Evolutionary conservation across 2,113 vertebrate genomes (phyloP).

Genomic region (Ibidorhyncha struthersii): DNA sequence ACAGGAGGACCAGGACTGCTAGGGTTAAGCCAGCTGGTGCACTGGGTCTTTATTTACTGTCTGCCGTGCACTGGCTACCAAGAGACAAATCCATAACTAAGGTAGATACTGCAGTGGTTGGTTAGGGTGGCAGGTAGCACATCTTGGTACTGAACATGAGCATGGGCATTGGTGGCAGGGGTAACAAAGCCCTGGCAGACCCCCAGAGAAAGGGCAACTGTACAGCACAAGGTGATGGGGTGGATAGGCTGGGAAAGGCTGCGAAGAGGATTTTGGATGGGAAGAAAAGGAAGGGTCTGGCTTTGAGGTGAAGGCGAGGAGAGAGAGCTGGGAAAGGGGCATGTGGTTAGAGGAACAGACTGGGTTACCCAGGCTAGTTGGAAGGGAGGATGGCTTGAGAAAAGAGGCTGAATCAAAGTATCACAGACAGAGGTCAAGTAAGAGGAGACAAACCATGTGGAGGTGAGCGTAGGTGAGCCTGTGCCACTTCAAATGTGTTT

Average conservation of each 20-base stretch:
- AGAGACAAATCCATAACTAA: neutral
- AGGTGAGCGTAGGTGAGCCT: neutral
- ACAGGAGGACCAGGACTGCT: neutral
- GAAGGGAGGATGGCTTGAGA: neutral
- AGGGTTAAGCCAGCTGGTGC: neutral
- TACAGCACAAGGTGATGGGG: neutral
- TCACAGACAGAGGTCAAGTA: neutral
- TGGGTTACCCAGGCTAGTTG: neutral
- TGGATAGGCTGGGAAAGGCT: neutral
- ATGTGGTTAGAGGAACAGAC: neutral
- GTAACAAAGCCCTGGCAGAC: neutral
- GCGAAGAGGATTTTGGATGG: neutral
- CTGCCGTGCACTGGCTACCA: neutral
- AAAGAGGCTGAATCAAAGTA: neutral
- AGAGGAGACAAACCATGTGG: neutral
- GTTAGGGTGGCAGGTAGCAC: neutral
- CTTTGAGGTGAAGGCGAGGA: neutral
- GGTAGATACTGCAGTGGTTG: too few species aligned
- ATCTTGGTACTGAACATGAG: neutral
- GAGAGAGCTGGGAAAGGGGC: neutral
- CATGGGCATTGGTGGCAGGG: neutral
- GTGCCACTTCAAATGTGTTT: neutral
- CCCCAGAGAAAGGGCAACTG: neutral
- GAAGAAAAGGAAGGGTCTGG: neutral
- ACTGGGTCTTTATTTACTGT: neutral